Evolutionary conservation across 2,113 vertebrate species (phyloP).

Genomic region (Callipepla californica): DNA sequence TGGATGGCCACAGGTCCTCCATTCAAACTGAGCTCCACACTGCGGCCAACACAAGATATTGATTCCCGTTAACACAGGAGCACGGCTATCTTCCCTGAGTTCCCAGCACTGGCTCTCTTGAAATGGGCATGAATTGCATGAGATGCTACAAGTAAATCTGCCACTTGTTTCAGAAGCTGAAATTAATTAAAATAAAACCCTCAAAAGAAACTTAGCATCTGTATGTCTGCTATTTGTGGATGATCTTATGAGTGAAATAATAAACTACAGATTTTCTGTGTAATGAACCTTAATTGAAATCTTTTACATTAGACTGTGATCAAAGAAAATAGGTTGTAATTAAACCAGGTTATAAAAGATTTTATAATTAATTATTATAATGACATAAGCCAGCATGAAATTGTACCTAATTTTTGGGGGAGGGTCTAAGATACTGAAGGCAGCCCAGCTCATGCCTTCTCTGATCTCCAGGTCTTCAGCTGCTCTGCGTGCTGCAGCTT

Average conservation of each 20-base stretch:
- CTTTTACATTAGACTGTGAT: neutral
- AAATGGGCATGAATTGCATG: neutral
- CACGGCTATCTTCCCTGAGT: neutral
- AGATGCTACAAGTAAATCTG: constrained; percentile 23
- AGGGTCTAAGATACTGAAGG: neutral
- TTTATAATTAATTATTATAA: constrained; percentile 14
- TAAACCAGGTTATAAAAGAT: constrained; percentile 45
- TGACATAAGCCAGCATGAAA: neutral
- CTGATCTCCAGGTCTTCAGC: neutral
- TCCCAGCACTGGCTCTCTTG: neutral
- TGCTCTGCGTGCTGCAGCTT: neutral
- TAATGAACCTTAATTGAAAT: constrained; percentile 50
- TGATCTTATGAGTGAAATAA: constrained; percentile 45
- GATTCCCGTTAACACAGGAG: neutral
- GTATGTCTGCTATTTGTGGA: neutral
- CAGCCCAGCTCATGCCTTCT: neutral
- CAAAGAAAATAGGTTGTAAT: constrained; percentile 39
- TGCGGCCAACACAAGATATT: neutral
- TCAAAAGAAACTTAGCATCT: constrained; percentile 23
- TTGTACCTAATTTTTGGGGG: neutral
- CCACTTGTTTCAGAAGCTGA: constrained; percentile 24
- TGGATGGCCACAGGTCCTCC: neutral
- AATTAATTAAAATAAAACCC: constrained; percentile 58
- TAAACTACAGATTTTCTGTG: constrained; percentile 21
- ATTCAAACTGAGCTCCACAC: neutral